Percentiles rank a stretch among this genome's conserved stretches.
Evolutionary conservation across 1,140 invertebrate species (phyloP).

Genomic region (Chelonus insularis): DNA sequence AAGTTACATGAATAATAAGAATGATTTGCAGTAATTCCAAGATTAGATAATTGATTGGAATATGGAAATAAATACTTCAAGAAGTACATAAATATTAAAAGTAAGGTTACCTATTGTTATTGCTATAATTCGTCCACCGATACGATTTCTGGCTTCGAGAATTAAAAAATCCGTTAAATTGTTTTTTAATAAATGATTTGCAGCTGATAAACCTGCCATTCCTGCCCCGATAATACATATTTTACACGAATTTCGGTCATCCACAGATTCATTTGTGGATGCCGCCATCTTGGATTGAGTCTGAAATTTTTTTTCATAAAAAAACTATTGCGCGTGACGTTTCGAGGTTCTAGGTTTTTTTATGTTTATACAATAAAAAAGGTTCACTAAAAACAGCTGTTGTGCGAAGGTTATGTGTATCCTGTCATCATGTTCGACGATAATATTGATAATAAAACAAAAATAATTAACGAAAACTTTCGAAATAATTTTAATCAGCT

Average conservation of each 20-base stretch:
- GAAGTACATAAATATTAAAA: conserved; percentile 38
- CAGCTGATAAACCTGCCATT: conserved; percentile 83
- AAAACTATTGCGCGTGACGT: conserved; percentile 14
- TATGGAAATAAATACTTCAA: not conserved
- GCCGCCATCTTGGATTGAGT: conserved; percentile 51
- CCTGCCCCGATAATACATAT: conserved; percentile 85
- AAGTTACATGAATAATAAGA: too few species aligned
- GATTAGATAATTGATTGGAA: not conserved
- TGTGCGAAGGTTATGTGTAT: conserved; percentile 41
- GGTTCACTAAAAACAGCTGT: conserved; percentile 35
- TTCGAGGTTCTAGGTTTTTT: too few species aligned
- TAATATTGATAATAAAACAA: not conserved
- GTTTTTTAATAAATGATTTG: conserved; percentile 81
- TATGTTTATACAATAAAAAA: not conserved
- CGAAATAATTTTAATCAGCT: conserved; percentile 20
- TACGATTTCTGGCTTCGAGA: conserved; percentile 76
- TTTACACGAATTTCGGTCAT: conserved; percentile 62
- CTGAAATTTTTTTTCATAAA: conserved; percentile 7
- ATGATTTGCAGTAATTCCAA: not conserved
- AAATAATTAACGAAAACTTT: conserved; percentile 27
- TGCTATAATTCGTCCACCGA: conserved; percentile 80
- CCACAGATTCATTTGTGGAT: conserved; percentile 46
- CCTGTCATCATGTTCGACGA: conserved; percentile 36
- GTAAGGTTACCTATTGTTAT: conserved; percentile 71
- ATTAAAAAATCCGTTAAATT: conserved; percentile 77